A percentile compares a stretch with the other conserved stretches of the same genome.
These are phyloP conservation scores for Pangasius sanitwongsei DNA, from an alignment of 2,797 vertebrate genomes.

Conservation along the genomic window DNA sequence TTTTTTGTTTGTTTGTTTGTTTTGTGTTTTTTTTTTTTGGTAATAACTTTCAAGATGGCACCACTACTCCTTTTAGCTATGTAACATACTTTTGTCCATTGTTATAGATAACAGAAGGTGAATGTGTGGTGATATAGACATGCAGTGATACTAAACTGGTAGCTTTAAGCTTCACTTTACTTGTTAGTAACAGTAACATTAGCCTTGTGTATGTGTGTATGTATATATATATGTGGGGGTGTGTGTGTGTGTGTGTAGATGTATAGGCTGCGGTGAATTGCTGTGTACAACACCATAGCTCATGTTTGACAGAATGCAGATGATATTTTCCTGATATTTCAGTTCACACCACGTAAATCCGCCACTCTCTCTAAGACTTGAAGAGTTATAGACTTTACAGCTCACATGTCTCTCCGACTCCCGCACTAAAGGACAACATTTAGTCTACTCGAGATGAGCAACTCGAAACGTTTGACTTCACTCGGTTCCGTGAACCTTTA, in stretches of 20 bases:
- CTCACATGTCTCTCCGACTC: not conserved
- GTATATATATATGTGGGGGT: no score
- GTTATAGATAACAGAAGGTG: not conserved
- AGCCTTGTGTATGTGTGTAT: not conserved
- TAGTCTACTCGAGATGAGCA: slow-evolving; percentile 31
- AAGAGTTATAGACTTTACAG: not conserved
- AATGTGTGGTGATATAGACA: not conserved
- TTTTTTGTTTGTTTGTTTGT: not conserved
- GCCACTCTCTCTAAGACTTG: not conserved
- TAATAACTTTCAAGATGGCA: not conserved
- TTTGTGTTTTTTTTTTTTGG: no score
- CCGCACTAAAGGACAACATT: slow-evolving; percentile 30
- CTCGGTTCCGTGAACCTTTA: slow-evolving; percentile 44
- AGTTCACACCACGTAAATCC: not conserved
- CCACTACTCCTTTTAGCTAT: not conserved
- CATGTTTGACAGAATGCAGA: not conserved
- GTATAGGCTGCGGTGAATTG: not conserved
- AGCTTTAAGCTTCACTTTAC: not conserved
- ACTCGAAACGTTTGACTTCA: slow-evolving; percentile 41
- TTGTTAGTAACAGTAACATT: not conserved
- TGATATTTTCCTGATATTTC: not conserved
- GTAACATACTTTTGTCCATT: not conserved
- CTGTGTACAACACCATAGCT: not conserved
- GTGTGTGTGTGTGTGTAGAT: not conserved
- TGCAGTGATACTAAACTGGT: not conserved